Evolutionary conservation across 2,888 invertebrate species (phyloP), one percentile per base, ranked within the genome.

Genomic region (Neelides folsomi): DNA sequence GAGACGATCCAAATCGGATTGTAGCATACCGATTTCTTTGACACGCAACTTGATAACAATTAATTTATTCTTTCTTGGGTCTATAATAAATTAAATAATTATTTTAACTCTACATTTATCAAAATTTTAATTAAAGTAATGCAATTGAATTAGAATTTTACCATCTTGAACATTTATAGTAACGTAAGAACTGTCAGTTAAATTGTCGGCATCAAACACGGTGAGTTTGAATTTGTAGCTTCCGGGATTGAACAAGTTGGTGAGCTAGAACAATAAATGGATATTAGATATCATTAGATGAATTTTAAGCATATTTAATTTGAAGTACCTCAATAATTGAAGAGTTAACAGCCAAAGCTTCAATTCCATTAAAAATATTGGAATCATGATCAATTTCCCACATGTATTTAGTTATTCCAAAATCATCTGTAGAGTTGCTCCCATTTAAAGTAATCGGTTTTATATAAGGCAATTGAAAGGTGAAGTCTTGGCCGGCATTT

Each of bases 31-130:
- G 44, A 77, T 74, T 1, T 85, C 78, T 49, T 83, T 83, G 47
- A 83, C 79, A 65, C 86, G 84, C 4, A 92, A 72, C 0, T 83
- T 82, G 67, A 93, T 73, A 70, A 92, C 87, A 5, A 92, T 79
- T 44, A 89, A 75, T 69, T 86, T 80, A 66, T 79, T 75, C 48
- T 83, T 72, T 62, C 82, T 74, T 0, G 82, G 82, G 72, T 89
- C 86, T 60, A 77, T 71, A 67, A 61, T 48, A 52, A 53, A 48
- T 52, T 18, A 49, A 47, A 53, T n/a, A n/a, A n/a, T n/a, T n/a
- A n/a, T n/a, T n/a, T n/a, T n/a, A n/a, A n/a, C n/a, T n/a, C n/a
- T n/a, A n/a, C n/a, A n/a, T n/a, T n/a, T n/a, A n/a, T n/a, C n/a
- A n/a, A 41, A 13, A 13, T 10, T 12, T 41, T 13, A 41, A 9